phyloP scores from a whole-genome alignment of 2,797 vertebrate species.

The Lepilemur ruficaudatus region DNA sequence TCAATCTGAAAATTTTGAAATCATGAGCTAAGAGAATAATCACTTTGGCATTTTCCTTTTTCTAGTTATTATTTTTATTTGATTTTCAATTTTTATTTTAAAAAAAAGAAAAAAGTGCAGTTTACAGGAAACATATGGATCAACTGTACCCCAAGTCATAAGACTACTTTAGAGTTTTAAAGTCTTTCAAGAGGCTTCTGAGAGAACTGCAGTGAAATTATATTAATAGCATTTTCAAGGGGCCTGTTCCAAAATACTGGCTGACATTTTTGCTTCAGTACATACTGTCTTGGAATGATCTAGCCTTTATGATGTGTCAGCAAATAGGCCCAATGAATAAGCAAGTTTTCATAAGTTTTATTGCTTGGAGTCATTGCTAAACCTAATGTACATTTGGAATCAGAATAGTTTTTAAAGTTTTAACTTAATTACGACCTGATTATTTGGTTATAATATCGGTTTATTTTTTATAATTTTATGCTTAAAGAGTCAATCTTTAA shows the following conservation, averaged over 20 bases:
- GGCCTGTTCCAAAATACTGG: not conserved
- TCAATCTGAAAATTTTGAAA: slow-evolving; percentile 49
- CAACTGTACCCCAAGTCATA: not conserved
- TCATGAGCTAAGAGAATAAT: not conserved
- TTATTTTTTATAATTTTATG: not conserved
- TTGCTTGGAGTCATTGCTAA: not conserved
- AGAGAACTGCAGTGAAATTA: slow-evolving; percentile 8
- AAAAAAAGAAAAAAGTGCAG: not conserved
- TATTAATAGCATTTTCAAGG: not conserved
- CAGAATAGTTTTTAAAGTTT: not conserved
- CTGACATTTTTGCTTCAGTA: slow-evolving; percentile 4
- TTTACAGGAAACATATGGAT: not conserved
- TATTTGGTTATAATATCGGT: not conserved
- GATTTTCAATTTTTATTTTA: not conserved
- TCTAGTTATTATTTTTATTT: slow-evolving; percentile 46
- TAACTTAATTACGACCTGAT: not conserved
- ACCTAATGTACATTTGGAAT: not conserved
- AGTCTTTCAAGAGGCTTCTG: not conserved
- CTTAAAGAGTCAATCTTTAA: not conserved
- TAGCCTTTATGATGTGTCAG: not conserved
- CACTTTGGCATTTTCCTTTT: slow-evolving; percentile 5
- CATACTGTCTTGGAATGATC: not conserved
- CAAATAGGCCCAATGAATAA: not conserved
- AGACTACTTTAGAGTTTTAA: slow-evolving; percentile 8
- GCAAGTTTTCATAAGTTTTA: not conserved